These are phyloP conservation scores for Sphecodes monilicornis DNA, from an alignment of 2,888 invertebrate species.

Conservation along the genomic window DNA sequence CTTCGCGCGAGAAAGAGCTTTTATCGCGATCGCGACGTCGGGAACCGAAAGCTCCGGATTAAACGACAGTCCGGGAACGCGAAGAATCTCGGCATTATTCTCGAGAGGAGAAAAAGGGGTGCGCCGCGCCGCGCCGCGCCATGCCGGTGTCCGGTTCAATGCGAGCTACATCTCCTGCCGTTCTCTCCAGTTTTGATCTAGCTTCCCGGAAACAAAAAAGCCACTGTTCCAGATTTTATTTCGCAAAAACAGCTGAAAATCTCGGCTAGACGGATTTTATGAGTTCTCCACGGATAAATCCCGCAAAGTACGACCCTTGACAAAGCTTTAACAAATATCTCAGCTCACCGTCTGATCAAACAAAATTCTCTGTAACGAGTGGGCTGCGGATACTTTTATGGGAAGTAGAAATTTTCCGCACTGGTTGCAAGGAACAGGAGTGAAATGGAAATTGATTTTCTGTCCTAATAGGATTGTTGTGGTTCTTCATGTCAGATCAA, in stretches of 20 bases:
- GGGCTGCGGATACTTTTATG: not conserved
- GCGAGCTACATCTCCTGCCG: not conserved
- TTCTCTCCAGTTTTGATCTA: not conserved
- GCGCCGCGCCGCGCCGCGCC: too few relatives aligned
- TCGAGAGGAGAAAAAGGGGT: not conserved
- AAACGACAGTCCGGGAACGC: conserved; percentile 30
- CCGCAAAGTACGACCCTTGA: not conserved
- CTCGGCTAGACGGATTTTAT: not conserved
- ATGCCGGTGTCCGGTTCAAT: not conserved
- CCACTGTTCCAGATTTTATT: not conserved
- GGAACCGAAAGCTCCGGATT: conserved; percentile 28
- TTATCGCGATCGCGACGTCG: conserved; percentile 53
- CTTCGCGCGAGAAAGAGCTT: conserved; percentile 53
- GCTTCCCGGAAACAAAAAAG: not conserved
- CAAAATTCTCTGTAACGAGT: not conserved
- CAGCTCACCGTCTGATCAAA: not conserved
- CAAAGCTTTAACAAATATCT: not conserved
- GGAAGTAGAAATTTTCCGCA: not conserved
- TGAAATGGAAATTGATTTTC: not conserved
- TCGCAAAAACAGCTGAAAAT: not conserved
- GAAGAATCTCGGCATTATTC: conserved; percentile 18
- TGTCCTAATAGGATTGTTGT: not conserved
- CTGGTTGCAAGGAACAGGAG: not conserved
- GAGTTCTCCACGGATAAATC: not conserved
- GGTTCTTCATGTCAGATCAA: not conserved